Base-by-base conservation (phyloP, 2,888 invertebrate species). In the Synanthedon andrenaeformis region DNA sequence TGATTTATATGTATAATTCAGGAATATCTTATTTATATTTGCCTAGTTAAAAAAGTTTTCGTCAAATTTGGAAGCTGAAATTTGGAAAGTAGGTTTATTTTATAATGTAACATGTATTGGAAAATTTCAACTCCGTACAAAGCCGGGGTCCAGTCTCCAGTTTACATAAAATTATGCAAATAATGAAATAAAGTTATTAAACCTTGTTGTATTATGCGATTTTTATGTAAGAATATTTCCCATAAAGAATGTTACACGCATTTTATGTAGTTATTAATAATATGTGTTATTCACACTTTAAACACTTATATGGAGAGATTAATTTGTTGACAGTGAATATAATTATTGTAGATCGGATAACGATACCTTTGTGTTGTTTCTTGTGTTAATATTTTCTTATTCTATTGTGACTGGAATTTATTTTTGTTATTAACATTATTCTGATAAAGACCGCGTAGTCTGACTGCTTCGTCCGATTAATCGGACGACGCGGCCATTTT, bases 171-270 rank as follows among this genome's bases (percentile, higher is more conserved):
- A 14, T 45, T n/a, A 13, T 45, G 45, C 53, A 55, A 53, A 51
- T 53, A 55, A 55, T 55, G 53, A 55, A 55, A 56, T 58, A 55
- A 51, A 58, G 56, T 55, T 56, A 58, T 58, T 56, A 58, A n/a
- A 58, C 55, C 58, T 58, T 45, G 45, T 45, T 45, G 11, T 45
- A 45, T 45, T 45, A 45, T 45, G 45, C 14, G 45, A 8, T 12
- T 13, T 13, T 45, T 45, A 45, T 45, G 14, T 45, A 45, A 45
- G 13, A 45, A 14, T 4, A 45, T 13, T 4, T 45, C 45, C 45
- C 45, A 45, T 12, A 45, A 45, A 45, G 45, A 12, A 4, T n/a
- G 13, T 45, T 13, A 13, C 14, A 12, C 14, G 45, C 14, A 45
- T 12, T 45, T 35, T 13, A 45, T 13, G 45, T 12, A 45, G 45